Base-by-base conservation (phyloP, 1,140 invertebrate species). In the Trachymyrmex cornetzi region DNA sequence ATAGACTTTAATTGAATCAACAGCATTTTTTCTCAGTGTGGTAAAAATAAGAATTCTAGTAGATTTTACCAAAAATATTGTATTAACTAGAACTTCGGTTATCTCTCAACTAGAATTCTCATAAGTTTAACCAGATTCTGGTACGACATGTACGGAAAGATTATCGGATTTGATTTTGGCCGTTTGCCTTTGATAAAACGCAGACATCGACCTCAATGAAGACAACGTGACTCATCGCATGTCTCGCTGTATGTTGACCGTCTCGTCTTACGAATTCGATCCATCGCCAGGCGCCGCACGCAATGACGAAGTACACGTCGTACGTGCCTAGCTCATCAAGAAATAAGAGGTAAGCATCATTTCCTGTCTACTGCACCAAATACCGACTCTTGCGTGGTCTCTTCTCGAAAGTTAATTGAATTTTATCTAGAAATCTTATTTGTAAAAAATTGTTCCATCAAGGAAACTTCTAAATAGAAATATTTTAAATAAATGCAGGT, bases 191-290 rank as follows among this genome's bases (percentile, higher is more conserved):
- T 64, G 81, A 77, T 59, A 81, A 88, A 86, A 57, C 48, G 69
- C 77, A 86, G 89, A 85, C 88, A 53, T 74, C 82, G 87, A 88
- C 75, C 74, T 67, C 81, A 55, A 63, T 24, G 59, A 9, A 74
- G 30, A 19, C 55, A 48, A 61, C 55, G 34, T 90, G 89, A 90
- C 86, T 90, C 89, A 90, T 86, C 86, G 81, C 80, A 16, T 69
- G 66, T 55, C 61, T 82, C 50, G 77, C 77, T 77, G 71, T 61
- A 80, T 55, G 61, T 57, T 44, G 55, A 74, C 14, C 86, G 86
- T 90, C 75, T 90, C 81, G 86, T 71, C 87, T 59, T 67, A 44
- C 81, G 71, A 90, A 90, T 86, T 90, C 81, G 86, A 82, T 85
- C 38, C 85, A 69, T 74, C 44, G 50, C 27, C 61, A 81, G 59